Conservation (phyloP, 2,797 vertebrate genomes). For the Bucorvus abyssinicus region DNA sequence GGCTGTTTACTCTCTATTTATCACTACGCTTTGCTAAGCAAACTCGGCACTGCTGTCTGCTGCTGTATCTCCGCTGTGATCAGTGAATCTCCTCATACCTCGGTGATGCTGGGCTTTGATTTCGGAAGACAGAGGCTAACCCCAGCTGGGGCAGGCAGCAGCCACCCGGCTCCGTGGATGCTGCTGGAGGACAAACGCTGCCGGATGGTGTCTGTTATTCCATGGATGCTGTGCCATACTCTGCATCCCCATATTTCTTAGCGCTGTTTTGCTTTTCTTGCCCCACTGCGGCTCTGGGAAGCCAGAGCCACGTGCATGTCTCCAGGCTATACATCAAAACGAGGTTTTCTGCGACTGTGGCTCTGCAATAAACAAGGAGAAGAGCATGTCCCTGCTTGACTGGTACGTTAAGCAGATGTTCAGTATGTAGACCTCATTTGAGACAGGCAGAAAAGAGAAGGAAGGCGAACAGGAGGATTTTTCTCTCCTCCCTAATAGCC, state of each 20-base stretch:
- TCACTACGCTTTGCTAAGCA: neutral
- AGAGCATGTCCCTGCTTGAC: neutral
- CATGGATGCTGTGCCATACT: accelerated
- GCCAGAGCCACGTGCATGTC: neutral
- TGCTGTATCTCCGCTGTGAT: neutral
- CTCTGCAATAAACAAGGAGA: neutral
- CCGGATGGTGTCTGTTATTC: neutral
- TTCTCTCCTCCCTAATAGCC: neutral
- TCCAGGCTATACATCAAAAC: neutral
- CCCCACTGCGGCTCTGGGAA: neutral
- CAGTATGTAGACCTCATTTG: neutral
- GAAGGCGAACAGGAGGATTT: neutral
- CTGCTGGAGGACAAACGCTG: accelerated
- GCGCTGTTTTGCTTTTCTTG: neutral
- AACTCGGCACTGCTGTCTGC: neutral
- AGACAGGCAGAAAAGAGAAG: neutral
- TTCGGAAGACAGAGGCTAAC: neutral
- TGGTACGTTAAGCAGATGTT: neutral
- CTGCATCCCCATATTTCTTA: neutral
- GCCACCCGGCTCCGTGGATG: accelerated
- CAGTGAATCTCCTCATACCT: accelerated
- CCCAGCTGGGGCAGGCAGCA: neutral
- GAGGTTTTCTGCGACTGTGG: accelerated
- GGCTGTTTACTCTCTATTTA: neutral
- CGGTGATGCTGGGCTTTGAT: accelerated